These are phyloP conservation scores for Apomyelois bistriatella DNA, from an alignment of 2,888 invertebrate species.

Conservation along the genomic window DNA sequence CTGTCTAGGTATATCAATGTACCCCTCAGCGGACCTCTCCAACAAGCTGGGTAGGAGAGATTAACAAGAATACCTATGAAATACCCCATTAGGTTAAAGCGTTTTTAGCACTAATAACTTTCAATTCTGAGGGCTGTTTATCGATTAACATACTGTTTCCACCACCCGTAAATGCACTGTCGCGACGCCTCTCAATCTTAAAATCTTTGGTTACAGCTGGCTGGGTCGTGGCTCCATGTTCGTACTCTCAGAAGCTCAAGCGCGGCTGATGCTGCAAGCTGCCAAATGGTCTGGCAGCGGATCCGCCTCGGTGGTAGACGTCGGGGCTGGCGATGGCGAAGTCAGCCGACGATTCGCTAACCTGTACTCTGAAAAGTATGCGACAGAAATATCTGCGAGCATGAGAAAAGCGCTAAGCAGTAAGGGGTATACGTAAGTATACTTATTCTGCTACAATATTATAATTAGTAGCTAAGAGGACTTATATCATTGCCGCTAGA, in stretches of 20 bases:
- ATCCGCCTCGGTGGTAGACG: slow-evolving; percentile 83
- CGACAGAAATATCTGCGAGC: slow-evolving; percentile 94
- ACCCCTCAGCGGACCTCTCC: too few relatives aligned
- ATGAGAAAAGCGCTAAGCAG: slow-evolving; percentile 91
- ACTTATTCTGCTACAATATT: too few relatives aligned
- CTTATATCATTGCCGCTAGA: too few relatives aligned
- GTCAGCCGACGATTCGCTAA: slow-evolving; percentile 90
- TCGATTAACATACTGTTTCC: too few relatives aligned
- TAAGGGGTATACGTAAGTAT: slow-evolving; percentile 87
- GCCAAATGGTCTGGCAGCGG: slow-evolving; percentile 29
- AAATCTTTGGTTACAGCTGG: slow-evolving; percentile 74
- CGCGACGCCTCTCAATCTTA: neutral
- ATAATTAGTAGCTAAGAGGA: too few relatives aligned
- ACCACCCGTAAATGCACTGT: too few relatives aligned
- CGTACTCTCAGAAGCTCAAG: slow-evolving; percentile 92
- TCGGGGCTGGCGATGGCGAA: slow-evolving; percentile 98
- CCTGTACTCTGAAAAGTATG: slow-evolving; percentile 87
- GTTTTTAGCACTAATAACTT: too few relatives aligned
- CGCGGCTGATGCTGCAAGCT: slow-evolving; percentile 81
- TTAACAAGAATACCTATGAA: too few relatives aligned
- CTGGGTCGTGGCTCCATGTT: slow-evolving; percentile 98
- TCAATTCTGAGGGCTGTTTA: too few relatives aligned
- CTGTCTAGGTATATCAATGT: too few relatives aligned
- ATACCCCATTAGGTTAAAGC: too few relatives aligned
- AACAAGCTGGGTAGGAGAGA: too few relatives aligned